phyloP scores from a whole-genome alignment of 2,797 vertebrate genomes.

The Gobio occitaniae region DNA sequence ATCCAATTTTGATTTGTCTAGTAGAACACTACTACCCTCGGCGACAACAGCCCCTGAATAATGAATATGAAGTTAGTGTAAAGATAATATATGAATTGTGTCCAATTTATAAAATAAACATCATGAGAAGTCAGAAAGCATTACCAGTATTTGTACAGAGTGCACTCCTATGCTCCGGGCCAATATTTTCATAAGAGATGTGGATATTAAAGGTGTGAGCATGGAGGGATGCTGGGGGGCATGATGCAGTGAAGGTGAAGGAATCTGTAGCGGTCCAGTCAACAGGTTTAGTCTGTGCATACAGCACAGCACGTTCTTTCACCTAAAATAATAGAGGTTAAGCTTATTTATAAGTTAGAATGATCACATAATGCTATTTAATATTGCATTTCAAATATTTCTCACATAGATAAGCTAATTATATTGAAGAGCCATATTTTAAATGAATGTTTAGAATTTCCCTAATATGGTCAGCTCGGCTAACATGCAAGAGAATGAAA shows the following conservation, averaged over 20 bases:
- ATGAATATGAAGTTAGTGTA: conserved; percentile 32
- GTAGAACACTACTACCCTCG: conserved; percentile 85
- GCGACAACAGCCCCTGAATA: conserved; percentile 82
- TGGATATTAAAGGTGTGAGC: conserved; percentile 81
- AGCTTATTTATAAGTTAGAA: background rate
- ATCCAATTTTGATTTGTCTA: conserved; percentile 86
- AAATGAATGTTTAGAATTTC: background rate
- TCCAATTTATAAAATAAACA: background rate
- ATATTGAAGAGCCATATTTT: background rate
- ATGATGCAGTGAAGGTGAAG: conserved; percentile 84
- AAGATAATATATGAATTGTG: background rate
- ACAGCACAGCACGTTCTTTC: conserved; percentile 79
- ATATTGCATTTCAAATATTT: background rate
- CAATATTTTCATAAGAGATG: conserved; percentile 80
- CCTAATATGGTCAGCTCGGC: no score
- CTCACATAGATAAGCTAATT: background rate
- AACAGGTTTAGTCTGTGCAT: conserved; percentile 79
- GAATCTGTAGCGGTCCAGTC: conserved; percentile 81
- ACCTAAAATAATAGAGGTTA: conserved; percentile 71
- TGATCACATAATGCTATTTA: background rate
- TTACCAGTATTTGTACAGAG: conserved; percentile 81
- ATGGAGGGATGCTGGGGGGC: conserved; percentile 81
- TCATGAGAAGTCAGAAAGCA: background rate
- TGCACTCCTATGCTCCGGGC: conserved; percentile 66
- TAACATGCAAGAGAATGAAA: background rate